These are phyloP conservation scores for Florisuga fusca DNA, from an alignment of 2,797 vertebrate genomes.

Conservation along the genomic window DNA sequence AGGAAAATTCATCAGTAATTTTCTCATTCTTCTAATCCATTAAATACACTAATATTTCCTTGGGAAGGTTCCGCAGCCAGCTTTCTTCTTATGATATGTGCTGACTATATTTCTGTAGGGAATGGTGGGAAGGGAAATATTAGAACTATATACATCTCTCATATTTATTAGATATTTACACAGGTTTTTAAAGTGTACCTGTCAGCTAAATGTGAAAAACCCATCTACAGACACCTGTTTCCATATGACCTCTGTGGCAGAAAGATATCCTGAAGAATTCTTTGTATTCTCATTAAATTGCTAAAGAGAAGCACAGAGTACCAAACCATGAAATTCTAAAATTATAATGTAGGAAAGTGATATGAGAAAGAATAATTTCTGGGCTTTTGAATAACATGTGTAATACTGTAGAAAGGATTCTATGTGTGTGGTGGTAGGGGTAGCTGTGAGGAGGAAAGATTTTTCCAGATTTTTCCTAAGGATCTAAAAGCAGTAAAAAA, in stretches of 20 bases:
- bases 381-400: neutral
- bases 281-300: neutral
- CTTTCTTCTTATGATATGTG: neutral
- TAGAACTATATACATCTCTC: neutral
- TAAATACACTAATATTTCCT: neutral
- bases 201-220: neutral
- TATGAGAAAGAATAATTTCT: neutral
- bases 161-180: neutral
- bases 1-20: neutral
- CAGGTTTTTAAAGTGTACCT: neutral
- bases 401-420: neutral
- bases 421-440: accelerated
- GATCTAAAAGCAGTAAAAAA: neutral
- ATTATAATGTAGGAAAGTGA: neutral
- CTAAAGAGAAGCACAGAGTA: neutral
- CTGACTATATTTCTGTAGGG: neutral
- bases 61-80: neutral
- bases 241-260: neutral
- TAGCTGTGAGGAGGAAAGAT: neutral
- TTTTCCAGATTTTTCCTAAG: neutral
- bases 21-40: neutral
- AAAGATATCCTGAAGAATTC: neutral
- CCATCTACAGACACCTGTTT: neutral
- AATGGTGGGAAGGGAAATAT: neutral
- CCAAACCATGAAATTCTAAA: neutral